Evolutionary conservation across 2,797 vertebrate species (phyloP), one percentile per base, ranked within the genome.

Genomic region (Anguilla pacifica): DNA sequence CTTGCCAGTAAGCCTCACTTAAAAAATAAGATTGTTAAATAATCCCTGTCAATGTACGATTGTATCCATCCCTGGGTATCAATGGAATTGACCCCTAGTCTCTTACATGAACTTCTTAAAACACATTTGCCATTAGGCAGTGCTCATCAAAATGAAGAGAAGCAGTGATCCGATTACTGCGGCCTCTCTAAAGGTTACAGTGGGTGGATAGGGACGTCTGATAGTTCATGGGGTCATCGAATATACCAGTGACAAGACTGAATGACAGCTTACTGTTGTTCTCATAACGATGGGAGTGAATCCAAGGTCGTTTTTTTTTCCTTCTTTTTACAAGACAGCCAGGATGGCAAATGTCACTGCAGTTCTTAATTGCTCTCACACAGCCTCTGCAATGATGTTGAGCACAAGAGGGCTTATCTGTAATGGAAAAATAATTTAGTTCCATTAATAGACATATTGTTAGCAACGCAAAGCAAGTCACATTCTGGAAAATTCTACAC

Each of bases 391-490:
- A 35, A 82, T 22, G 79, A 82, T 35, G 19, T n/a, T 51, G 43
- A 46, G 35, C 35, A 77, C 57, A 13, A 87, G 43, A 87, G 79
- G 57, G 86, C 86, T 87, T 79, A 67, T 87, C 79, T 67, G 86
- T 81, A 35, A 83, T 83, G 79, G 43, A 83, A 87, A 83, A 87
- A 83, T 83, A 49, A 87, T 82, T 82, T 82, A 82, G 79, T 82
- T 82, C 79, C 25, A 11, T 82, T 82, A 49, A 82, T 82, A 46
- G 43, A 51, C 79, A 82, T 51, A 82, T 51, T 82, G 43, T 82
- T 49, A 82, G 79, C 79, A n/a, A 82, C 51, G 79, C 79, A 49
- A 25, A 49, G 79, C 79, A 25, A 51, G 46, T 22, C 22, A 51
- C 74, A 77, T 77, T 39, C 74, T 43, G 79, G 43, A 51, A 46